Evolutionary conservation across 2,113 vertebrate species (phyloP).

Genomic region (Taxidea taxus): DNA sequence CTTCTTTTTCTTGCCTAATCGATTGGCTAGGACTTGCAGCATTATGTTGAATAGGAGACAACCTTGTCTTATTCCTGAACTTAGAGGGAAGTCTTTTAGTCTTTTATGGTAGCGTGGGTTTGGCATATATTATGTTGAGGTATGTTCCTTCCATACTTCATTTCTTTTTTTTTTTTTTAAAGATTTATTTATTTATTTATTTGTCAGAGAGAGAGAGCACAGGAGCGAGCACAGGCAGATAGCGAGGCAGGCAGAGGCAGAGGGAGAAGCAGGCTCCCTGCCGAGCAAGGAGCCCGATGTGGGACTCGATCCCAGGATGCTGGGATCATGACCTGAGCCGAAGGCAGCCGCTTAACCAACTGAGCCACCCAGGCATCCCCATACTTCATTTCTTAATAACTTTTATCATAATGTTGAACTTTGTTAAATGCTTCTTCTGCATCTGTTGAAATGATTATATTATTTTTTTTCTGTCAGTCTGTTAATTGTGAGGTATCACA

Average conservation of each 20-base stretch:
- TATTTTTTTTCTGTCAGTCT: not conserved
- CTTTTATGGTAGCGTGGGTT: not conserved
- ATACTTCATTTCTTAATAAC: not conserved
- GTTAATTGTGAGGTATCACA: not conserved
- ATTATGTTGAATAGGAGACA: not conserved
- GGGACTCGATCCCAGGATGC: too few relatives aligned
- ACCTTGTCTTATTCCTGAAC: not conserved
- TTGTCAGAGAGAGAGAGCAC: too few relatives aligned
- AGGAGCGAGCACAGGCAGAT: too few relatives aligned
- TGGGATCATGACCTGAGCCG: too few relatives aligned
- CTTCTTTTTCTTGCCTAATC: not conserved
- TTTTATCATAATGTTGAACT: not conserved
- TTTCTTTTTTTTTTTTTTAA: too few relatives aligned
- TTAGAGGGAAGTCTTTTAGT: not conserved
- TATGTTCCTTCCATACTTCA: not conserved
- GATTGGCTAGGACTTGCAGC: not conserved
- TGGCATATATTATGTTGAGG: not conserved
- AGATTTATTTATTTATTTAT: too few relatives aligned
- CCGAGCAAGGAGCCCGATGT: too few relatives aligned
- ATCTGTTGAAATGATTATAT: not conserved
- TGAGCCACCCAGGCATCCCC: too few relatives aligned
- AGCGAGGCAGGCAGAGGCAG: too few relatives aligned
- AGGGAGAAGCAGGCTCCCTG: too few relatives aligned
- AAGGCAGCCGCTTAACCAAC: too few relatives aligned
- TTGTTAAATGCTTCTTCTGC: not conserved